A percentile compares a stretch with the other conserved stretches of the same genome.
Evolutionary conservation across 2,888 invertebrate genomes (phyloP).

Genomic region (Cheilosia impressa): DNA sequence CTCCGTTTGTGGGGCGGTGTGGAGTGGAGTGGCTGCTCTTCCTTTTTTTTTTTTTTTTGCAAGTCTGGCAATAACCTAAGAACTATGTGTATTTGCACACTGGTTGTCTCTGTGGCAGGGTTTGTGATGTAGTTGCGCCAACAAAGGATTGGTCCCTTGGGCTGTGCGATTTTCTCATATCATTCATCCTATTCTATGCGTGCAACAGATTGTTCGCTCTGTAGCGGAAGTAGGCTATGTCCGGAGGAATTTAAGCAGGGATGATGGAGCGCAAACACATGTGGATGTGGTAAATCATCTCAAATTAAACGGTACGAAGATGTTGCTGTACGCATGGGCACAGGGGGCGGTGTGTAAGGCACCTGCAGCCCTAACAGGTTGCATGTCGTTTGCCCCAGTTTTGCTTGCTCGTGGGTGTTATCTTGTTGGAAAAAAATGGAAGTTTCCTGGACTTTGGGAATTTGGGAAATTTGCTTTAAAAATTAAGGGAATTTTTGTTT

Average conservation of each 20-base stretch:
- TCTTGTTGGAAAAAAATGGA: no score
- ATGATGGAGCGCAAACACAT: constrained; percentile 20
- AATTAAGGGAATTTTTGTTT: no score
- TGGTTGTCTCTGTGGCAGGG: not conserved
- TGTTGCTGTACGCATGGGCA: not conserved
- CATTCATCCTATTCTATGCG: constrained; percentile 30
- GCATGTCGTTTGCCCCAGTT: not conserved
- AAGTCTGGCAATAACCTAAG: constrained; percentile 32
- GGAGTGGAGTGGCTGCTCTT: not conserved
- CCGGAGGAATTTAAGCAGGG: constrained; percentile 14
- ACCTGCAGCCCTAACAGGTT: not conserved
- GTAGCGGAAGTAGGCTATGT: constrained; percentile 67
- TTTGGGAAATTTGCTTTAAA: no score
- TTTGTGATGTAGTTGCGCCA: constrained; percentile 6
- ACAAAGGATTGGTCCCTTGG: constrained; percentile 61
- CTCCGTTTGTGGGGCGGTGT: constrained; percentile 10
- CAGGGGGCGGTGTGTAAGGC: not conserved
- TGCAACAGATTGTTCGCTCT: constrained; percentile 62
- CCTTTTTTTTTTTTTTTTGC: constrained; percentile 14
- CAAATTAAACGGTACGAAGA: constrained; percentile 3
- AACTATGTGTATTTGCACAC: constrained; percentile 8
- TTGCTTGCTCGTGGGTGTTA: no score
- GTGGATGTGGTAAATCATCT: constrained; percentile 35
- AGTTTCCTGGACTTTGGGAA: no score
- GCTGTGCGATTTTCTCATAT: constrained; percentile 64